Percentiles rank a stretch among this genome's conserved stretches.
Evolutionary conservation across 2,888 invertebrate species (phyloP).

Genomic region (Brenthis ino): DNA sequence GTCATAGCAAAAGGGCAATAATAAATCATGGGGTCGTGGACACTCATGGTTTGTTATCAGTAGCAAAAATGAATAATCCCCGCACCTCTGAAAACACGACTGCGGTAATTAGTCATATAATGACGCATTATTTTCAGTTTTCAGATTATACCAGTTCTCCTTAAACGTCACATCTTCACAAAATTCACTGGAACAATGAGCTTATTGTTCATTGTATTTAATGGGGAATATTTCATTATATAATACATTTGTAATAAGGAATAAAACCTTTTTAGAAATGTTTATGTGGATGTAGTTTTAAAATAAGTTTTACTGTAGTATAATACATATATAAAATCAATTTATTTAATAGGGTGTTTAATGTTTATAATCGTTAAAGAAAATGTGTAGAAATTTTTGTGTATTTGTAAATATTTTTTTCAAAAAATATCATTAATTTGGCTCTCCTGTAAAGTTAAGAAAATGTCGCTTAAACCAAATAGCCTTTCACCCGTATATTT

Average conservation of each 20-base stretch:
- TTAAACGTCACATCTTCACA: background rate
- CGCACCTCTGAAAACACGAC: conserved; percentile 18
- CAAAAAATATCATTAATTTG: too few relatives aligned
- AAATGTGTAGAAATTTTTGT: too few relatives aligned
- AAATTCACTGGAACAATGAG: background rate
- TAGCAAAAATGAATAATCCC: conserved; percentile 27
- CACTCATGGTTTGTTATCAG: conserved; percentile 13
- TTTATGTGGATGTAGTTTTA: background rate
- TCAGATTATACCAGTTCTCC: conserved; percentile 26
- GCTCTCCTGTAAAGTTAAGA: too few relatives aligned
- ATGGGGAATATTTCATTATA: conserved; percentile 5
- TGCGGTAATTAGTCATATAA: conserved; percentile 33
- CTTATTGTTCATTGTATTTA: background rate
- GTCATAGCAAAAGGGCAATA: background rate
- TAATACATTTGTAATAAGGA: background rate
- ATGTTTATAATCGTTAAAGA: too few relatives aligned
- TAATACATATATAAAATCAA: too few relatives aligned
- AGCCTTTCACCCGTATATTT: too few relatives aligned
- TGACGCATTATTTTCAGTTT: conserved; percentile 37
- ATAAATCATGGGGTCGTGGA: background rate
- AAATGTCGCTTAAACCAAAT: too few relatives aligned
- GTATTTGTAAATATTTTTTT: too few relatives aligned
- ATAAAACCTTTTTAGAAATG: background rate
- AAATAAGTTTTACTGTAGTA: background rate
- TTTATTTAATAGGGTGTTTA: too few relatives aligned